Evolutionary conservation across 2,888 invertebrate species (phyloP), one percentile per base, ranked within the genome.

Genomic region (Macrostomum cliftonense): DNA sequence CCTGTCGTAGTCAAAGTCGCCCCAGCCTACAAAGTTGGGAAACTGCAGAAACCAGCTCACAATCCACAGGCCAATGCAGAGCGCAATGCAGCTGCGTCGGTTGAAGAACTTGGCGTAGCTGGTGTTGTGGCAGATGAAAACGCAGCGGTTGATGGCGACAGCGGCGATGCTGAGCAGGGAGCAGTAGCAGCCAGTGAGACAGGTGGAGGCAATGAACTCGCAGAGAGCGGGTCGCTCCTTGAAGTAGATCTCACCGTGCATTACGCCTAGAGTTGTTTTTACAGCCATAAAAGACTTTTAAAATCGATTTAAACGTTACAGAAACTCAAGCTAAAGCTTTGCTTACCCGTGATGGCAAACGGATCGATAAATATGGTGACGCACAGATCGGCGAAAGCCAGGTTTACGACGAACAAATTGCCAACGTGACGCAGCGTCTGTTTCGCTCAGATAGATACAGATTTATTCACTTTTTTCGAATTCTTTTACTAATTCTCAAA

Each of bases 131-230:
- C 63, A 64, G 9, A 64, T 61, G 54, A 61, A 61, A 39, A 61
- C 51, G 50, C 62, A 65, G 19, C 65, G 55, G 51, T 64, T 66
- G 13, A 64, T 56, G 50, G 63, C 63, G 37, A 66, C 63, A 37
- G 60, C 60, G 21, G 62, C 63, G 36, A 66, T 56, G 4, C 63
- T 64, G 58, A 64, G 56, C 28, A 56, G 40, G 21, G 56, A 55
- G 12, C 51, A 46, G 38, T 52, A 45, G 39, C 56, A 56, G 20
- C 55, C 36, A 1, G 52, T 46, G 12, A 56, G 42, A 42, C 56
- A 55, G 16, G 65, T 63, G 45, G 62, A 63, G 14, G 60, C 60
- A 4, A 63, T 55, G 36, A 66, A 58, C 2, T 63, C 61, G 40
- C 55, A 55, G 7, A 55, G 45, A 1, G 43, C 53, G 2, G 46